Base-by-base conservation (phyloP, 1,140 invertebrate species). In the Saccostrea echinata region DNA sequence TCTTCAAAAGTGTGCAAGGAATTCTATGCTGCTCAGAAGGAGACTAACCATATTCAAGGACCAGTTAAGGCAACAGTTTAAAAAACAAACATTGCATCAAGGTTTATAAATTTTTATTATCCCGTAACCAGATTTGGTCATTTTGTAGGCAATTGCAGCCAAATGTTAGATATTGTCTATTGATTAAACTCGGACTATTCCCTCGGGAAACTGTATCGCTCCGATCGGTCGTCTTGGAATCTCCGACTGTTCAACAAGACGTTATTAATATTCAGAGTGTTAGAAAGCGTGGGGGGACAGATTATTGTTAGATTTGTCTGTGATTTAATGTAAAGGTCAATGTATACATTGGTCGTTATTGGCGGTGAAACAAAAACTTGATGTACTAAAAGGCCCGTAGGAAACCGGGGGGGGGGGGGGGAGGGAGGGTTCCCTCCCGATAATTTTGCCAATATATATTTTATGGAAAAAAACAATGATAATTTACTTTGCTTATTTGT, bases 111-210 rank as follows among this genome's bases (percentile, higher is more conserved):
- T 76, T 33, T 33, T 30, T 30, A 76, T 33, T 13, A 76, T 76
- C 68, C 33, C 4, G 8, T 30, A 27, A 76, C 27, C 68, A 76
- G 68, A 76, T 76, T 12, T 24, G 27, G 68, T 33, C 3, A 16
- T 27, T 27, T 30, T 27, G 11, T 16, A 30, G 13, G 27, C 2
- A 76, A 64, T 3, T 64, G 21, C 57, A 64, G 57, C 21, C 3
- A 8, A 64, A 64, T 6, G 30, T 71, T 11, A 27, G 24, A 30
- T 16, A 33, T 71, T 27, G 43, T 30, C 30, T 33, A 71, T 71
- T 71, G 68, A 71, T 71, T 71, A 27, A 33, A 71, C 68, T 76
- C 68, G 68, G 68, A 30, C 30, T 76, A 13, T 12, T 76, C 68
- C 68, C 68, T 33, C 68, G 68, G 68, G 68, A 33, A 13, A 76